phyloP scores from a whole-genome alignment of 2,888 invertebrate species.

The Trichopoda pennipes region DNA sequence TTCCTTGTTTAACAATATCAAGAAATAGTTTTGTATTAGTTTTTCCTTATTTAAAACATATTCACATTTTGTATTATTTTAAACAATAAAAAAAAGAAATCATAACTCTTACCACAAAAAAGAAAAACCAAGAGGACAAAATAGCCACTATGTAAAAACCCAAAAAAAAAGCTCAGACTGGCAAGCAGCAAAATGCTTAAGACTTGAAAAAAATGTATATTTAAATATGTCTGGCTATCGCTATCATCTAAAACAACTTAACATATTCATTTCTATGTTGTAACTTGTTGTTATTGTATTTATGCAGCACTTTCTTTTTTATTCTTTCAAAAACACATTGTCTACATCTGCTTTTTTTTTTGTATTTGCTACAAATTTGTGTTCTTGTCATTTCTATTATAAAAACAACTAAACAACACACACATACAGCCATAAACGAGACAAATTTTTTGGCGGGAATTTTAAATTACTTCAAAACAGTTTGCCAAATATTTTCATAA shows the following conservation, averaged over 20 bases:
- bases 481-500: not conserved
- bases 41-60: not conserved
- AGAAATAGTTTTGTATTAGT: conserved; percentile 21
- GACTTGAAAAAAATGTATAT: not conserved
- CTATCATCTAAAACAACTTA: conserved; percentile 47
- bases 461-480: conserved; percentile 1
- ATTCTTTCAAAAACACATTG: conserved; percentile 37
- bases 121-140: conserved; percentile 14
- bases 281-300: conserved; percentile 45
- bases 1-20: conserved; percentile 47
- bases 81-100: conserved; percentile 12
- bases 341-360: conserved; percentile 16
- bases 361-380: conserved; percentile 20
- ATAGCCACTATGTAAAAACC: conserved; percentile 10
- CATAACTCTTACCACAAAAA: not conserved
- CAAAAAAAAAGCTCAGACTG: not conserved
- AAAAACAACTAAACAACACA: conserved; percentile 15
- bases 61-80: conserved; percentile 1
- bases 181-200: conserved; percentile 1
- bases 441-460: conserved; percentile 45
- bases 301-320: conserved; percentile 41
- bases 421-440: not conserved
- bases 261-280: conserved; percentile 55
- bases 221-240: conserved; percentile 21
- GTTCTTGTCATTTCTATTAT: conserved; percentile 13